Base-by-base conservation (phyloP, 2,113 vertebrate genomes). In the Daboia siamensis region DNA sequence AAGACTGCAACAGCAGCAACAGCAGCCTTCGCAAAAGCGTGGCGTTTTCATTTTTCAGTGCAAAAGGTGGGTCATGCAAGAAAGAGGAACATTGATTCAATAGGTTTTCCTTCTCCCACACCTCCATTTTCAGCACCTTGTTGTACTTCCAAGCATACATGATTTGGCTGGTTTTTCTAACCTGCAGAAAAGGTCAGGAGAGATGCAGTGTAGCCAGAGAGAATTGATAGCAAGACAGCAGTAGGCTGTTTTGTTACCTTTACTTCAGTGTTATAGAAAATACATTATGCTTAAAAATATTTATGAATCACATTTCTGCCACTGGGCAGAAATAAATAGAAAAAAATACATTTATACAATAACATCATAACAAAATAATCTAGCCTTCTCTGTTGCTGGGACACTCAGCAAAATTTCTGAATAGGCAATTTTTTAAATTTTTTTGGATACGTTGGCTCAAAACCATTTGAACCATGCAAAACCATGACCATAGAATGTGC, bases 141-240 rank as follows among this genome's bases (percentile, higher is more conserved):
- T 6, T 93, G 20, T 86, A 87, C 33, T 91, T 96, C 94, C 29
- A 94, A 94, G 80, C 33, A 92, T 87, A 51, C 4, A 0, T 2
- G 48, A 64, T 94, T 93, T 93, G 74, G 46, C 52, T 91, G 87
- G 56, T 93, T 94, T 92, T 94, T 55, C 56, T 80, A 88, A 46
- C 88, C 92, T 94, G 33, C 93, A 17, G 26, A 91, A 86, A 94
- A 94, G 93, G 94, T 39, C 55, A 48, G 29, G 52, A 91, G 93
- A 55, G 21, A 64, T 93, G 93, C 48, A n/a, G 90, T 89, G 33
- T 59, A 93, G 55, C 59, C 54, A 24, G 89, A 91, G 46, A n/a
- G 92, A 89, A 61, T 39, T 89, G 46, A 90, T 48, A 69, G 59
- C 46, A 74, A 90, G 46, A 21, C 23, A 26, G 61, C 24, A 33